Base-by-base conservation (phyloP, 2,888 invertebrate genomes). In the Athetis lepigone region DNA sequence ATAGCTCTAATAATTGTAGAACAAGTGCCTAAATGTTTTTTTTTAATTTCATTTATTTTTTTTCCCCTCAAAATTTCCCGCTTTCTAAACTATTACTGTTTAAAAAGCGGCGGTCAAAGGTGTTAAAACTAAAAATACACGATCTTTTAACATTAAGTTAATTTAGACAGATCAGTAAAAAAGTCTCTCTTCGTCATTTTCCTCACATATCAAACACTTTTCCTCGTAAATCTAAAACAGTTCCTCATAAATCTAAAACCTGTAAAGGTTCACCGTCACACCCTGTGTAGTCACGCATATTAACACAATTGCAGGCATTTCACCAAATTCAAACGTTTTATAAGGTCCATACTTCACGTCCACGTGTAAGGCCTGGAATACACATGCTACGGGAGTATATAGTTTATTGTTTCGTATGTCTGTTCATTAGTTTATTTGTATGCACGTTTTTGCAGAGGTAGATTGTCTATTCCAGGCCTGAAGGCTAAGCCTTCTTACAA, bases 281-380 rank as follows among this genome's bases (percentile, higher is more conserved):
- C 55, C 71, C 71, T 70, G 71, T 56, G 9, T 62, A 7, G 7
- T 55, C 47, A 47, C 64, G 65, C 56, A 63, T 70, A 7, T 47
- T 63, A 68, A 40, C 1, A 18, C 8, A 29, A 16, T 8, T 29
- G 33, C 49, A 23, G 8, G 2, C 16, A 18, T 25, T 9, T 23
- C 23, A 46, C n/a, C 18, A 11, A 11, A 25, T 43, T 36, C 37
- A 11, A 37, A 19, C 4, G 13, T n/a, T 4, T 23, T n/a, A 25
- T 18, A 9, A 7, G 18, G 40, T 27, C 8, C 27, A 47, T 18
- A 61, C 29, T 36, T 54, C 27, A 8, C 36, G 9, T 13, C 7
- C 40, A 64, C n/a, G 21, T 36, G 21, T 27, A 13, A 37, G 47
- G 21, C 62, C 23, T 47, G 56, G 49, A 47, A 29, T 57, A 69